phyloP scores from a whole-genome alignment of 2,888 invertebrate genomes.

The Pilophorus perplexus region DNA sequence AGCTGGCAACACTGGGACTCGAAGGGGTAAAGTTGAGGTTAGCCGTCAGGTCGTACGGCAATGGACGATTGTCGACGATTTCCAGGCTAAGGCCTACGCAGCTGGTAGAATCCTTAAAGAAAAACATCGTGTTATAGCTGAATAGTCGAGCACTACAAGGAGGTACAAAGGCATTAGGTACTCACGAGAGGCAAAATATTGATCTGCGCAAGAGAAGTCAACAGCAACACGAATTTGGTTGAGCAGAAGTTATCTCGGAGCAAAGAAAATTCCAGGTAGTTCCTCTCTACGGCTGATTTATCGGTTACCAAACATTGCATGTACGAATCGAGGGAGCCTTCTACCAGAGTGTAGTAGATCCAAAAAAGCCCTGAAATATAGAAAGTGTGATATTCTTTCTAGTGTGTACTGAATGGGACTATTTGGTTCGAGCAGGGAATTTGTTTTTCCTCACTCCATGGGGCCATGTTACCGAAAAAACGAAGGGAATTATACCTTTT shows the following conservation, averaged over 20 bases:
- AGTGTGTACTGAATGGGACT: no score
- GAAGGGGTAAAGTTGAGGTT: neutral
- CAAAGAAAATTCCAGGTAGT: conserved; percentile 45
- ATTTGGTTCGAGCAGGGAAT: no score
- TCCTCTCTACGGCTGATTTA: conserved; percentile 36
- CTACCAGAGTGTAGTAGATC: conserved; percentile 47
- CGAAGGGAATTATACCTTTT: no score
- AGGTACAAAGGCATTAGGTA: no score
- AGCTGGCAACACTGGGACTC: conserved; percentile 21
- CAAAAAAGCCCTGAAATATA: conserved; percentile 45
- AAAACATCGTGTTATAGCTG: no score
- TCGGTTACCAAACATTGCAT: conserved; percentile 46
- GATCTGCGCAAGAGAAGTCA: conserved; percentile 40
- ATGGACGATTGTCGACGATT: conserved; percentile 19
- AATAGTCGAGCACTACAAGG: no score
- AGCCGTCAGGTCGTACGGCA: conserved; percentile 14
- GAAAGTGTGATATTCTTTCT: no score
- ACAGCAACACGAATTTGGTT: conserved; percentile 40
- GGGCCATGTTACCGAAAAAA: no score
- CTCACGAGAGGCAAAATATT: conserved; percentile 42
- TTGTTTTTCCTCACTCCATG: no score
- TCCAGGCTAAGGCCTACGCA: conserved; percentile 30
- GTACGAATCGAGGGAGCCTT: conserved; percentile 48
- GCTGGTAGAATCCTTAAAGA: conserved; percentile 27
- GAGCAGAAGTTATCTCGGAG: conserved; percentile 41